These are phyloP conservation scores for Arbacia lixula DNA, from an alignment of 53 echinoderm and acorn worm genomes.

Conservation along the genomic window DNA sequence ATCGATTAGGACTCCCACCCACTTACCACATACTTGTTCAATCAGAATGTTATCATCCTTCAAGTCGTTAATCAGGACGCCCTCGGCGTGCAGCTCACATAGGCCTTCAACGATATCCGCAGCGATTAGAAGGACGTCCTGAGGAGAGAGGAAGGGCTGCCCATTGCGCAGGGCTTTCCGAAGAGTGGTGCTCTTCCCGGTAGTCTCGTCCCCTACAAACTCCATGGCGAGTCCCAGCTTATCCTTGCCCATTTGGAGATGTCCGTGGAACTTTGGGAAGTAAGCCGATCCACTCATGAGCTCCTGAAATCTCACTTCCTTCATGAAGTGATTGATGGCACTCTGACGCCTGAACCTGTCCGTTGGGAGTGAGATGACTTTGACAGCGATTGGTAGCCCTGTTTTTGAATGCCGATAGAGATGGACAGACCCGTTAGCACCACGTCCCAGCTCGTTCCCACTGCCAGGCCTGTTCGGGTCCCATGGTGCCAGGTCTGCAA, in stretches of 20 bases:
- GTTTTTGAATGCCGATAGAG: neutral
- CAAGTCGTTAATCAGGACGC: neutral
- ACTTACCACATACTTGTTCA: neutral
- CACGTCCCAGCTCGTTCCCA: conserved; percentile 1
- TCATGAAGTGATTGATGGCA: neutral
- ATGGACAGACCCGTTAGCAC: neutral
- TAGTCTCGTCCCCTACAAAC: conserved; percentile 16
- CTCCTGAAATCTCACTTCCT: conserved; percentile 3
- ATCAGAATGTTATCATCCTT: conserved; percentile 26
- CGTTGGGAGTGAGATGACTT: neutral
- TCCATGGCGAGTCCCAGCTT: conserved; percentile 22
- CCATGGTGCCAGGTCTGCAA: neutral
- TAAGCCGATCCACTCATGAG: conserved; percentile 7
- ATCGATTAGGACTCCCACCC: conserved; percentile 13
- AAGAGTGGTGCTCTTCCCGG: conserved; percentile 22
- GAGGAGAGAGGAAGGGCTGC: neutral
- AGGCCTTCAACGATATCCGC: conserved; percentile 9
- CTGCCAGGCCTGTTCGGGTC: neutral
- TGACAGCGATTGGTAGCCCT: neutral
- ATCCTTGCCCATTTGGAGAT: neutral
- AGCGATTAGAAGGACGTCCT: conserved; percentile 14
- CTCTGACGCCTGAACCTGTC: neutral
- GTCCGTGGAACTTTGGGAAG: neutral
- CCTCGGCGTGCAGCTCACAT: neutral
- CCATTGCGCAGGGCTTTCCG: neutral